A percentile compares a stretch with the other conserved stretches of the same genome.
These are phyloP conservation scores for Capreolus pygargus DNA, from an alignment of 2,113 vertebrate species.

Conservation along the genomic window DNA sequence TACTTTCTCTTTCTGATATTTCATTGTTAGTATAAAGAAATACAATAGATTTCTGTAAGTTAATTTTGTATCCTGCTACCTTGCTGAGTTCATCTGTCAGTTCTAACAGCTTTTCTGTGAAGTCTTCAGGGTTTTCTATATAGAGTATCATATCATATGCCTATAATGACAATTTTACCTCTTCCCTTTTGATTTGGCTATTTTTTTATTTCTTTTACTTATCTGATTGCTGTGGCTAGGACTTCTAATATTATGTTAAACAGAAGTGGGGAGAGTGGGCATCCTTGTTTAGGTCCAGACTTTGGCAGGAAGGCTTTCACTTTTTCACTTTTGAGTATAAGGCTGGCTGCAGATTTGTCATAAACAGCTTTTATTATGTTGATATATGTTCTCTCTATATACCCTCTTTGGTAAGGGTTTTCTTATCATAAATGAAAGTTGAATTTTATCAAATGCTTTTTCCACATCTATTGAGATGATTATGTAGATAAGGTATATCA, in stretches of 20 bases:
- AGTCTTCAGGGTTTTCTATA: not conserved
- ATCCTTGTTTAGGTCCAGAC: not conserved
- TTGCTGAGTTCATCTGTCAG: not conserved
- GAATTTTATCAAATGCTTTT: not conserved
- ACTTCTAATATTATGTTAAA: not conserved
- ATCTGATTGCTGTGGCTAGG: not conserved
- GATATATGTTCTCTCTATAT: not conserved
- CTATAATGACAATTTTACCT: not conserved
- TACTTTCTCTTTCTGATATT: not conserved
- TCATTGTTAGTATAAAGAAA: not conserved
- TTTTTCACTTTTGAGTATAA: not conserved
- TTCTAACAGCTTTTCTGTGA: not conserved
- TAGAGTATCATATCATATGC: not conserved
- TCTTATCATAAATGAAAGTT: not conserved
- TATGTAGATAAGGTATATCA: not conserved
- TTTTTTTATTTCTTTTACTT: not conserved
- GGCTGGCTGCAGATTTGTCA: not conserved
- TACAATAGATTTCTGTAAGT: not conserved
- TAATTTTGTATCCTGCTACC: not conserved
- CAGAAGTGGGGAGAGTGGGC: not conserved
- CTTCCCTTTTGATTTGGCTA: not conserved
- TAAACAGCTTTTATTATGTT: not conserved
- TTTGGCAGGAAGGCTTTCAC: not conserved
- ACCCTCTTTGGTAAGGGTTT: not conserved
- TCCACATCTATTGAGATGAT: not conserved